Base-by-base conservation (phyloP, 1,140 invertebrate species). In the Bombus confusus region DNA sequence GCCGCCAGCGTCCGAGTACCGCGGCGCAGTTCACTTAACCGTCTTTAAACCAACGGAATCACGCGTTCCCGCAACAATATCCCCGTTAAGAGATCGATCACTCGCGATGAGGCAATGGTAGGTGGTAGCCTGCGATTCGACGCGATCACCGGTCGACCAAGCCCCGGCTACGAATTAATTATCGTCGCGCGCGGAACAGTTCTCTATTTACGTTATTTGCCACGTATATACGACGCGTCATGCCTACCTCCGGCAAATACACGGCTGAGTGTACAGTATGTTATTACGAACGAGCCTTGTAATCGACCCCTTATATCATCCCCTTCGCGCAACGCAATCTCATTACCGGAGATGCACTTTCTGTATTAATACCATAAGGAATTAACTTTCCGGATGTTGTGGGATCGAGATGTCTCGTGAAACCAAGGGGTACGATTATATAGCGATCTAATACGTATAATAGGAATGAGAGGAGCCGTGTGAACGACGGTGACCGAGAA, bases 311-410 rank as follows among this genome's bases (percentile, higher is more conserved):
- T 93, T 93, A 91, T 92, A 92, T 93, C 91, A 88, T 92, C 90
- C 87, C 90, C 84, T 90, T n/a, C 92, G 87, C 80, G 86, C 91
- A 91, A 91, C 88, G 91, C 93, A 94, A 94, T 95, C 94, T 94
- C 93, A 95, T 95, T 94, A 94, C 90, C 87, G 86, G 86, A 90
- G 90, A 93, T 94, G 91, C 93, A 94, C 92, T 94, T 92, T 91
- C 91, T 88, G 92, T 94, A 94, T 94, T 94, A 94, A 94, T 95
- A 92, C 92, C 92, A 85, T 92, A 92, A 93, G 92, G 92, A 94
- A 95, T 94, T 94, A 94, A 93, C 91, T 94, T 94, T 94, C 91
- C 86, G 71, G 57, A 92, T 91, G 91, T 93, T 92, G 91, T 87
- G 86, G 92, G 91, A 94, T 94, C 92, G 39, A 94, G 93, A 93